Evolutionary conservation across 2,113 vertebrate species (phyloP).

Genomic region (Chaetops frenatus): DNA sequence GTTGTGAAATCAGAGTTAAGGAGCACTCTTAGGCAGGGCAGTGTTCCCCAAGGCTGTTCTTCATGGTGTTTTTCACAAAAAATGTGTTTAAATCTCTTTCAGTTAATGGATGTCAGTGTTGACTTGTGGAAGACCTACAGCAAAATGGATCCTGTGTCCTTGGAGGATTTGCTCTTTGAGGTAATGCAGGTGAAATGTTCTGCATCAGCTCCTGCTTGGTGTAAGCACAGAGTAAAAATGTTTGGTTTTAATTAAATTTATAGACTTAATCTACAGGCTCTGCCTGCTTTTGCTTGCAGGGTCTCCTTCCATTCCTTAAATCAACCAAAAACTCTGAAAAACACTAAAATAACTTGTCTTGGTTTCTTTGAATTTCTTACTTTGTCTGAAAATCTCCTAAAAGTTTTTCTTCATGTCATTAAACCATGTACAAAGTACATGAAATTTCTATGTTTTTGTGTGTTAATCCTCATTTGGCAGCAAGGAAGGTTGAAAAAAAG

Average conservation of each 20-base stretch:
- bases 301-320: background rate
- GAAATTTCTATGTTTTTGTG: background rate
- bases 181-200: constrained; percentile 61
- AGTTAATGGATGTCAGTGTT: constrained; percentile 92
- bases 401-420: background rate
- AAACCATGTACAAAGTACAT: background rate
- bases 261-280: background rate
- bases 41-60: background rate
- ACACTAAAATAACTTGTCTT: background rate
- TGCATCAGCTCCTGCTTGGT: background rate
- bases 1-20: background rate
- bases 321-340: background rate
- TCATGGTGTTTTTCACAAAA: background rate
- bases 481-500: background rate
- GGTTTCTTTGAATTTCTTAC: background rate
- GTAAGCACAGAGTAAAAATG: background rate
- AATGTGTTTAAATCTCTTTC: background rate
- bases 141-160: constrained; percentile 86
- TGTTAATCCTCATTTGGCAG: background rate
- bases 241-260: background rate
- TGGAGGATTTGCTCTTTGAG: constrained; percentile 85
- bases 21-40: background rate
- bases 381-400: background rate
- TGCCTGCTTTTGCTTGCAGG: background rate
- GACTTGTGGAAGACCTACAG: constrained; percentile 88